These are phyloP conservation scores for Calidris pygmaea DNA, from an alignment of 2,113 vertebrate genomes.

Conservation along the genomic window DNA sequence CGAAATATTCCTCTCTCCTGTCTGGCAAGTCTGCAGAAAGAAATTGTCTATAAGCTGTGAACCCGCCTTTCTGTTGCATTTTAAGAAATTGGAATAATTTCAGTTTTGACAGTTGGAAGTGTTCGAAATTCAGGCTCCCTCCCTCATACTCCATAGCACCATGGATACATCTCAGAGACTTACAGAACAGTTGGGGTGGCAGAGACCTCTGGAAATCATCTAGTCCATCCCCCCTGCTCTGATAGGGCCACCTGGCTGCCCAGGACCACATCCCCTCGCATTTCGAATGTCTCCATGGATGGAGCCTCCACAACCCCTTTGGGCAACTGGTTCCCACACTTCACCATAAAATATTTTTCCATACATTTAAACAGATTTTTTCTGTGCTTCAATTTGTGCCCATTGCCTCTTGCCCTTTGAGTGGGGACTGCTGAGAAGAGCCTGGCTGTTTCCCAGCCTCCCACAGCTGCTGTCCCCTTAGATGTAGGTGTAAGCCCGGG, in stretches of 20 bases:
- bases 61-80: neutral
- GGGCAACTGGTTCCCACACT: neutral
- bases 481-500: neutral
- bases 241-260: neutral
- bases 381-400: rapidly evolving
- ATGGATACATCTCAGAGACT: neutral
- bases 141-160: neutral
- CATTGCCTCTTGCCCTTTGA: neutral
- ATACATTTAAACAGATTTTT: neutral
- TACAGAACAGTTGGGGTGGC: neutral
- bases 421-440: neutral
- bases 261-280: rapidly evolving
- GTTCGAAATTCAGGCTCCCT: neutral
- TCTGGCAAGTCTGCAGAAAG: neutral
- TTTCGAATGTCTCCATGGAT: neutral
- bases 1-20: neutral
- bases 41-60: neutral
- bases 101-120: neutral
- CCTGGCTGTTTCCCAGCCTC: neutral
- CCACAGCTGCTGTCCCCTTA: neutral
- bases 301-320: neutral
- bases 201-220: neutral
- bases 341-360: neutral
- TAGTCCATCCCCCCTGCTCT: neutral
- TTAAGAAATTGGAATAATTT: slow-evolving; percentile 12